These are phyloP conservation scores for Myxocyprinus asiaticus DNA, from an alignment of 2,113 vertebrate species.

Conservation along the genomic window DNA sequence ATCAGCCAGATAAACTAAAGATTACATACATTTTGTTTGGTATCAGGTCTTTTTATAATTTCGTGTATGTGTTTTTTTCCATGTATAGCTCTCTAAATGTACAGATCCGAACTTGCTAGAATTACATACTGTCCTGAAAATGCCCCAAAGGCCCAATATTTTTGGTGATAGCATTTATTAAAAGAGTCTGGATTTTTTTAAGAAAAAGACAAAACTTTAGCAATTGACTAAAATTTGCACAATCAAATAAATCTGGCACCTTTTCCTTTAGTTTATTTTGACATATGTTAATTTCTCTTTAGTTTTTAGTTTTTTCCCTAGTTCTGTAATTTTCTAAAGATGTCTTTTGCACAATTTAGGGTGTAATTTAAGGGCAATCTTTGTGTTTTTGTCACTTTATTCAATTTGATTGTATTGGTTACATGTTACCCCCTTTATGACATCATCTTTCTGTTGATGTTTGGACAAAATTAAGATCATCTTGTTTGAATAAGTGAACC, in stretches of 20 bases:
- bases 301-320: not conserved
- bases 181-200: too few relatives aligned
- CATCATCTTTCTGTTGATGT: conserved; percentile 30
- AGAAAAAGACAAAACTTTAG: not conserved
- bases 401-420: conserved; percentile 71
- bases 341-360: conserved; percentile 34
- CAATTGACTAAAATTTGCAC: not conserved
- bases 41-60: conserved; percentile 45
- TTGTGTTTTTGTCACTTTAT: conserved; percentile 71
- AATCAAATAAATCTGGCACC: not conserved
- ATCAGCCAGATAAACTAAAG: conserved; percentile 56
- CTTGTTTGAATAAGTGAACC: not conserved
- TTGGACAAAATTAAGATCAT: conserved; percentile 39
- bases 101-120: not conserved
- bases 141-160: conserved; percentile 9
- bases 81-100: not conserved
- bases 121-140: not conserved
- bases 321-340: not conserved
- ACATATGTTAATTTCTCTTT: not conserved
- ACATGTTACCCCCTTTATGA: not conserved
- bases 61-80: not conserved
- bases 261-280: not conserved
- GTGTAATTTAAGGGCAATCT: conserved; percentile 58
- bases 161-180: not conserved
- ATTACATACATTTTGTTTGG: conserved; percentile 52